phyloP scores from a whole-genome alignment of 2,113 vertebrate genomes.

The Aptenodytes forsteri region DNA sequence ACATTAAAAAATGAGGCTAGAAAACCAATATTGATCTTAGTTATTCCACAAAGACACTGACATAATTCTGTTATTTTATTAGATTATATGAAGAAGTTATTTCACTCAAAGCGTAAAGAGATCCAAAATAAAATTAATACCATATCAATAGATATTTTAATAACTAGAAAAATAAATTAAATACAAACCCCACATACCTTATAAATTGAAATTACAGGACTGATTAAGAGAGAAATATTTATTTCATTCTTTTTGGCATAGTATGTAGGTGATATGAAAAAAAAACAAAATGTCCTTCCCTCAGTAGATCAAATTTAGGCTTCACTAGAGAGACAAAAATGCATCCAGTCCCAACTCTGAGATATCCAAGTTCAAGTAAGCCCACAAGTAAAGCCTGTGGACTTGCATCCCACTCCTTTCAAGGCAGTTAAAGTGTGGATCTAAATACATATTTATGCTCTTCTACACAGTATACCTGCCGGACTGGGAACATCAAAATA shows the following conservation, averaged over 20 bases:
- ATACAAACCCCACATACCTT: neutral
- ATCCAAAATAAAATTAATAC: neutral
- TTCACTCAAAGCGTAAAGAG: neutral
- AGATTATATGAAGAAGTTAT: neutral
- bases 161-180: neutral
- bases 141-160: neutral
- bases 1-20: neutral
- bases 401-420: neutral
- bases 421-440: neutral
- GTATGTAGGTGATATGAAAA: neutral
- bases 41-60: neutral
- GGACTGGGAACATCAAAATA: neutral
- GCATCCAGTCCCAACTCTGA: neutral
- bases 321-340: neutral
- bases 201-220: neutral
- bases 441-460: neutral
- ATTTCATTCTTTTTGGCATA: neutral
- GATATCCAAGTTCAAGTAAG: neutral
- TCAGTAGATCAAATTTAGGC: neutral
- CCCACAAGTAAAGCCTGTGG: neutral
- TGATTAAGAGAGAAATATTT: neutral
- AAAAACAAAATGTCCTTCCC: neutral
- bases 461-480: neutral
- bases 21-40: neutral
- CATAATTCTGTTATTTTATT: neutral